Conservation (phyloP, 1,140 invertebrate genomes). For the Trinorchestia longiramus region DNA sequence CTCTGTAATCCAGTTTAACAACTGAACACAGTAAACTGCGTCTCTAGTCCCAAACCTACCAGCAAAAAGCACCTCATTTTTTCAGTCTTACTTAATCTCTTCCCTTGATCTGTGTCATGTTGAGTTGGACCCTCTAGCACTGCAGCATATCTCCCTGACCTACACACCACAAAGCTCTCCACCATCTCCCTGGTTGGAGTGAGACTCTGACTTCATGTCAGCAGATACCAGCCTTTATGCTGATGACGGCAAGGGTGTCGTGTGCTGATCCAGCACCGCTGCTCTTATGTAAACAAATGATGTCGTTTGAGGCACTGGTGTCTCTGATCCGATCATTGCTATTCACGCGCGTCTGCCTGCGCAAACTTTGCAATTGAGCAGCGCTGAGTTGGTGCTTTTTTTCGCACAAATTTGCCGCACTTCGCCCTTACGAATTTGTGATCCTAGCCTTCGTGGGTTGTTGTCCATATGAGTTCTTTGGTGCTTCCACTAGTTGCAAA, state of each 20-base stretch:
- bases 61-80: too few species aligned
- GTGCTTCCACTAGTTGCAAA: background rate
- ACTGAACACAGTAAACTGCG: too few species aligned
- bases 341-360: background rate
- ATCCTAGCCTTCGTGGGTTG: background rate
- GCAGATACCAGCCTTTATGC: background rate
- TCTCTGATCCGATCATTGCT: background rate
- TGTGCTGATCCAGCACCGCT: background rate
- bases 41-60: too few species aligned
- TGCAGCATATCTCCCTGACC: background rate
- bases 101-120: too few species aligned
- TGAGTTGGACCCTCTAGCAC: too few species aligned
- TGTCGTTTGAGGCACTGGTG: background rate
- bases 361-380: background rate
- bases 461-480: background rate
- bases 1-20: too few species aligned
- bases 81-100: too few species aligned
- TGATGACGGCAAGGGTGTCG: background rate
- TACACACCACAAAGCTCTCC: background rate
- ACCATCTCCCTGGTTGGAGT: background rate
- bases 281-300: background rate
- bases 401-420: background rate
- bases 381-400: background rate
- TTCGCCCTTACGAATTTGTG: background rate
- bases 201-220: background rate